Evolutionary conservation across 1,140 invertebrate genomes (phyloP), one percentile per base, ranked within the genome.

Genomic region (Laodelphax striatellus): DNA sequence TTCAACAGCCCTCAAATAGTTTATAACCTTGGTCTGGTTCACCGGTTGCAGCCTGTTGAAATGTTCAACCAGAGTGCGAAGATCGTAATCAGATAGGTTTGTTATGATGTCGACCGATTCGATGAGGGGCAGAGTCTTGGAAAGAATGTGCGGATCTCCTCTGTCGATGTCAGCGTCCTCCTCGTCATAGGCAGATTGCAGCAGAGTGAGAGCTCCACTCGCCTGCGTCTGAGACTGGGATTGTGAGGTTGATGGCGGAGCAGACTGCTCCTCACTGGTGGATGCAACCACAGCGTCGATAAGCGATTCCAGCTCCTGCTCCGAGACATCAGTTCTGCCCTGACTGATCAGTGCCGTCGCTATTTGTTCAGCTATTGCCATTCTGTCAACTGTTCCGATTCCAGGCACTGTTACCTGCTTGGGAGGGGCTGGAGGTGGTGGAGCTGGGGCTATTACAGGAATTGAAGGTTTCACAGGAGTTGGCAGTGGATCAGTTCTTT

Each of bases 281-380:
- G 85, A 82, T 57, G 81, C 77, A 22, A 88, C 81, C 17, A 88
- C 86, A 16, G 87, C 82, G 62, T 87, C 86, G 9, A 90, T 83
- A 1, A 92, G 73, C 52, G 82, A 81, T 69, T 87, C 85, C 50
- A 91, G 72, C 68, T 91, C 86, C 46, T 82, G 81, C 54, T 85
- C 81, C 2, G 83, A 82, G 1, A 92, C 82, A 71, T 90, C 82
- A 0, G 84, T 85, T 71, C 85, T 83, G 41, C 88, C 88, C 73
- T 89, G 86, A 9, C 82, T 77, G 1, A 89, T 72, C 41, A 92
- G 71, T 9, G 85, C 87, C 21, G 79, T 82, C 0, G 89, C 85
- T 67, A 91, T 83, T 71, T 90, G 86, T 68, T 82, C 79, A 11
- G 87, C 85, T 62, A 90, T 86, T 44, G 82, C 82, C 3, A 80